phyloP scores from a whole-genome alignment of 2,888 invertebrate species.

The Lomographa bimaculata region DNA sequence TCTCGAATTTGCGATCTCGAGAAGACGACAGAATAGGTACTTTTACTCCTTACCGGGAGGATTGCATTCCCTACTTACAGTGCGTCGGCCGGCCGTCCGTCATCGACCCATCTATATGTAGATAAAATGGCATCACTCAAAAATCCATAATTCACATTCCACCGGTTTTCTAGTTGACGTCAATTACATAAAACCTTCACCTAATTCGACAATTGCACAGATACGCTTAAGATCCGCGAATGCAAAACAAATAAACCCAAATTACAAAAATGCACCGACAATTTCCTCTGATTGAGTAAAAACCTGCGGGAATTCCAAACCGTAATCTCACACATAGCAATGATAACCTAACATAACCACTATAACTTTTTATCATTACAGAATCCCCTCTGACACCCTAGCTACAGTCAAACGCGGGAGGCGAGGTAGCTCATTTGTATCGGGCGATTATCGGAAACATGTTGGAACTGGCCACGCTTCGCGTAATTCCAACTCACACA shows the following conservation, averaged over 20 bases:
- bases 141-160: too few species aligned
- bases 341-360: constrained; percentile 30
- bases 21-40: too few species aligned
- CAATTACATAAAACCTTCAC: constrained; percentile 21
- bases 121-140: too few species aligned
- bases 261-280: constrained; percentile 38
- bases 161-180: too few species aligned
- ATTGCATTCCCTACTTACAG: too few species aligned
- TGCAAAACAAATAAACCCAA: constrained; percentile 35
- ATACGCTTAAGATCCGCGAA: constrained; percentile 30
- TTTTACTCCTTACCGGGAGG: too few species aligned
- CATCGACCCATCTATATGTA: too few species aligned
- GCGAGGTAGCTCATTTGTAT: constrained; percentile 37
- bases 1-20: too few species aligned
- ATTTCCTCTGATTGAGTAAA: constrained; percentile 55
- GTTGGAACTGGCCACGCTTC: constrained; percentile 51
- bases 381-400: constrained; percentile 38
- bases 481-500: constrained; percentile 45
- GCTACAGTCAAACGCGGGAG: constrained; percentile 32
- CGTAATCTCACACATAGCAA: constrained; percentile 21
- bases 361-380: background rate
- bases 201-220: constrained; percentile 18
- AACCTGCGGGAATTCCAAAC: constrained; percentile 52
- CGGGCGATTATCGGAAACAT: constrained; percentile 43
- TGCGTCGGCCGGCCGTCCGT: too few species aligned